Conservation (phyloP, 2,113 vertebrate genomes). For the Artemisiospiza belli region DNA sequence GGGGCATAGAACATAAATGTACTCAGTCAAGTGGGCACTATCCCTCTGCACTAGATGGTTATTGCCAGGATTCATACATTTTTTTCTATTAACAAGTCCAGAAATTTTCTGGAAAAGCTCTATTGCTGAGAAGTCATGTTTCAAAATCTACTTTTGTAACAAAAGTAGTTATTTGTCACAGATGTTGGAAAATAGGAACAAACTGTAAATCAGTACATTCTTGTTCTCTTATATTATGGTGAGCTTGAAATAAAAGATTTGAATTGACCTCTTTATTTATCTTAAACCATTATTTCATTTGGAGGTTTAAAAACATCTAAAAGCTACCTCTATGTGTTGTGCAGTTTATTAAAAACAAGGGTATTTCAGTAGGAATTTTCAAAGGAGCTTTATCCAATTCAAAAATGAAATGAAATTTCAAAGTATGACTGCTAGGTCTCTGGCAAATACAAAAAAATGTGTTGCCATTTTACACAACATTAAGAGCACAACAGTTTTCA, state of each 20-base stretch:
- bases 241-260: not conserved
- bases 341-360: not conserved
- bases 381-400: not conserved
- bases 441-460: not conserved
- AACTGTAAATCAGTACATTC: not conserved
- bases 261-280: not conserved
- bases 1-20: too few relatives aligned
- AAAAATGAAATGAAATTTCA: not conserved
- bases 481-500: not conserved
- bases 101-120: not conserved
- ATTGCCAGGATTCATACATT: not conserved
- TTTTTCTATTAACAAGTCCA: not conserved
- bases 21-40: not conserved
- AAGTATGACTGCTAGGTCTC: not conserved
- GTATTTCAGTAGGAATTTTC: not conserved
- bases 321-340: not conserved
- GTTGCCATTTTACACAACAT: not conserved
- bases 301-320: not conserved
- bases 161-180: not conserved
- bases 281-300: not conserved
- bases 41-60: not conserved
- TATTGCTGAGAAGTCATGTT: not conserved
- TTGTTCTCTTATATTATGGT: not conserved
- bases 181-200: not conserved
- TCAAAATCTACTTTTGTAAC: not conserved